Conservation (phyloP, 2,888 invertebrate genomes). For the Clostera curtula region DNA sequence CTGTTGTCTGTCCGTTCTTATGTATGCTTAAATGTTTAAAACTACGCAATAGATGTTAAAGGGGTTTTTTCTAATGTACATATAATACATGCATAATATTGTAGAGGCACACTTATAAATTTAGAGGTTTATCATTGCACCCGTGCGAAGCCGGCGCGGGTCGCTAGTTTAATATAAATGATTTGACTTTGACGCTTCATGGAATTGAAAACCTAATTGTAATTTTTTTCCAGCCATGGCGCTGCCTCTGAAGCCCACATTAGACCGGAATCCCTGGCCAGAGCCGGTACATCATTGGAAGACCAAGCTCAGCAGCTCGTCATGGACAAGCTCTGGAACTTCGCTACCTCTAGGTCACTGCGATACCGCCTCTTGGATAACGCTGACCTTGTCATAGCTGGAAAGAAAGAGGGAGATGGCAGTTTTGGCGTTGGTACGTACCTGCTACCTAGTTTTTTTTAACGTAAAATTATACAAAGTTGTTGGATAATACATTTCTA, state of each 20-base stretch:
- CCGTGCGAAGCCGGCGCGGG: too few species aligned
- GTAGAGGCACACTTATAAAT: too few species aligned
- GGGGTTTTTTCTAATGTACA: too few species aligned
- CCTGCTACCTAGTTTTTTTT: neutral
- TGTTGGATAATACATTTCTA: too few species aligned
- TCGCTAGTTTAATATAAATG: neutral
- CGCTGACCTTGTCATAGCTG: slow-evolving; percentile 84
- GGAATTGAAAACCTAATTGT: neutral
- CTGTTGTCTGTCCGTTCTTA: too few species aligned
- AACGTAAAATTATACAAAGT: too few species aligned
- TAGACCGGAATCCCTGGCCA: slow-evolving; percentile 73
- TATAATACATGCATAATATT: too few species aligned
- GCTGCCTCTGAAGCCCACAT: slow-evolving; percentile 60
- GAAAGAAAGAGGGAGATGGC: slow-evolving; percentile 80
- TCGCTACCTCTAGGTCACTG: slow-evolving; percentile 83
- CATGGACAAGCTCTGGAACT: slow-evolving; percentile 83
- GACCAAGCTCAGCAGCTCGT: slow-evolving; percentile 78
- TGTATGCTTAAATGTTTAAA: too few species aligned
- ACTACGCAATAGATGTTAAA: too few species aligned
- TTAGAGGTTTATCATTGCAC: too few species aligned
- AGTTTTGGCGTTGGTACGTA: slow-evolving; percentile 77
- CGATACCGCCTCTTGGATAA: slow-evolving; percentile 86
- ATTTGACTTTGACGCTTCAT: too few species aligned
- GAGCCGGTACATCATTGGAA: slow-evolving; percentile 75
- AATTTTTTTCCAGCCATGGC: slow-evolving; percentile 48